Base-by-base conservation (phyloP, 92 coral and sea anemone species). In the Actinernus sp. region DNA sequence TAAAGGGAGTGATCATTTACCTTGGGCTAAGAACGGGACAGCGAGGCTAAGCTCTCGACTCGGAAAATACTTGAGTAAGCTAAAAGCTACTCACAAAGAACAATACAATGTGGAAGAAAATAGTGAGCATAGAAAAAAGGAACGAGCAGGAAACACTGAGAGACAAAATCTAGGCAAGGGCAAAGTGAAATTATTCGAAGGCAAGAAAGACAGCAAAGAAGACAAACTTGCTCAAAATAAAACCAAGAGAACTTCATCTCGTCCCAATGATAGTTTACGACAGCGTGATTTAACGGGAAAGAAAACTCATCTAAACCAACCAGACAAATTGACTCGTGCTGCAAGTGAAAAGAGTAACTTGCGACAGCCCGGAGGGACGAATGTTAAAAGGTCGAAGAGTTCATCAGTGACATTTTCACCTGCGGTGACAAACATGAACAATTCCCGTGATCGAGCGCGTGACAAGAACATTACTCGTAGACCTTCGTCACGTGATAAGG, bases 371-470 rank as follows among this genome's bases (percentile, higher is more conserved):
- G 71, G 59, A 27, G 41, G 62, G 3, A 48, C 33, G 13, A 63
- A 5, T 29, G 18, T 49, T 22, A 83, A 58, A 61, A 68, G 54
- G 12, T 73, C 68, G 31, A 90, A 87, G 33, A 67, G 76, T 23
- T 56, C 96, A 5, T 79, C 96, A 6, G 97, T 90, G 33, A 81
- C 97, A 14, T 90, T 90, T 55, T 83, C 97, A 23, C 86, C 93
- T 0, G 65, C 89, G 36, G 85, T 87, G 39, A 62, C 88, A 8
- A 71, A 64, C 65, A 50, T 55, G 30, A 55, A 43, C 14, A 57
- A 33, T 48, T 28, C 93, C 51, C 79, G 70, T 74, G 84, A 48
- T 73, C 37, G 58, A 31, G 58, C 75, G 53, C 62, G 49, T 26
- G 85, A 74, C 27, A 70, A 45, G 55, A 70, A 68, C 16, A 32